Conservation (phyloP, 2,888 invertebrate species). For the Ectemnius cavifrons region DNA sequence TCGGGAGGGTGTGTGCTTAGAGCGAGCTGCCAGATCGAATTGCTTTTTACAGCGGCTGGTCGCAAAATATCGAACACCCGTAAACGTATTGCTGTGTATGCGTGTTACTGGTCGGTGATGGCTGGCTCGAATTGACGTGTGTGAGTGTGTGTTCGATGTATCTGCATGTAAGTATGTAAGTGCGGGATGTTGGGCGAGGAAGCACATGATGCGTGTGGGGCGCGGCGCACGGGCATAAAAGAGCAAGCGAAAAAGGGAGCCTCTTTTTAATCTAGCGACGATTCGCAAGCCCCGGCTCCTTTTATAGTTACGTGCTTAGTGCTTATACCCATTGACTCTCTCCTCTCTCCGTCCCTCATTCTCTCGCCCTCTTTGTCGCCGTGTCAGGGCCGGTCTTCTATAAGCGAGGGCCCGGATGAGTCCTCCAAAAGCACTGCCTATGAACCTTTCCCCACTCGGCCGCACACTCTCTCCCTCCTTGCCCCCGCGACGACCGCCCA, state of each 20-base stretch:
- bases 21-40: constrained; percentile 66
- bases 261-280: constrained; percentile 78
- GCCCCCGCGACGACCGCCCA: too few species aligned
- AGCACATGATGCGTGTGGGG: constrained; percentile 65
- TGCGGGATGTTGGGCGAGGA: constrained; percentile 42
- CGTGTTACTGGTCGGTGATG: too few species aligned
- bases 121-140: background rate
- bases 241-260: constrained; percentile 76
- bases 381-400: constrained; percentile 47
- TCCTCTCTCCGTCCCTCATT: constrained; percentile 32
- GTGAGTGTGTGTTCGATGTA: constrained; percentile 39
- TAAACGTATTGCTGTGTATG: constrained; percentile 31
- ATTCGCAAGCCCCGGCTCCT: constrained; percentile 75
- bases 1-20: constrained; percentile 30
- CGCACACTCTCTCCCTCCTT: background rate
- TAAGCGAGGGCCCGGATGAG: constrained; percentile 39
- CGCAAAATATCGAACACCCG: constrained; percentile 69
- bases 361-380: constrained; percentile 47
- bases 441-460: background rate
- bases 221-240: constrained; percentile 71
- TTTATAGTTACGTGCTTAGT: constrained; percentile 76
- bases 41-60: constrained; percentile 68
- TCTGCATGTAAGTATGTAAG: constrained; percentile 34
- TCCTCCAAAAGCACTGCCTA: background rate
- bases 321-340: constrained; percentile 70